A percentile compares a stretch with the other conserved stretches of the same genome.
Conservation (phyloP, 2,113 vertebrate species). For the Lepus americanus region DNA sequence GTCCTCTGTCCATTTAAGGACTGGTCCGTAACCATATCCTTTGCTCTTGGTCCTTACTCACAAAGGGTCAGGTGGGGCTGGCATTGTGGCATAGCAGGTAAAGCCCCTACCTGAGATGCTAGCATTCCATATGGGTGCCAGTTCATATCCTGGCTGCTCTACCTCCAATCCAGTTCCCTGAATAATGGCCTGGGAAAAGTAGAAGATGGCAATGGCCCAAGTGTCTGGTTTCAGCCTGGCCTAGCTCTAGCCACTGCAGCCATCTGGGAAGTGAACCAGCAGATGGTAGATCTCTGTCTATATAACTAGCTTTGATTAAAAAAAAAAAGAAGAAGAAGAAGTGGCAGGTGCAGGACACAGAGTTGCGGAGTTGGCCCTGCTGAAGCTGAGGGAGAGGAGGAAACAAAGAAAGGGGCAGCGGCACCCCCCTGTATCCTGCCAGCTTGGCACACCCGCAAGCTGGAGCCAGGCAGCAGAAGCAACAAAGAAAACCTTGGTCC, state of each 20-base stretch:
- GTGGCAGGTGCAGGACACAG: not conserved
- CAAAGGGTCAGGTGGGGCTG: not conserved
- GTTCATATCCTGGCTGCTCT: no score
- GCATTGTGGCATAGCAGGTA: not conserved
- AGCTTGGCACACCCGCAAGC: not conserved
- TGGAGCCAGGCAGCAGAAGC: not conserved
- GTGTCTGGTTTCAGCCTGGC: no score
- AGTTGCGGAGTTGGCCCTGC: not conserved
- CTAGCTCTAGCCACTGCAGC: no score
- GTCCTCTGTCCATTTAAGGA: not conserved
- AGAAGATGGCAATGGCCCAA: no score
- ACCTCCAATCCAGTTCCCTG: no score
- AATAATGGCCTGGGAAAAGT: no score
- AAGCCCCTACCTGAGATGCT: not conserved
- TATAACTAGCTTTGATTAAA: no score
- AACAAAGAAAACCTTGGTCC: not conserved
- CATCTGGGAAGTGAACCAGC: no score
- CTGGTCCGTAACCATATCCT: not conserved
- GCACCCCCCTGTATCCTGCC: not conserved
- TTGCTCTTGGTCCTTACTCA: constrained; percentile 35
- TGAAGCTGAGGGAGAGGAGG: not conserved
- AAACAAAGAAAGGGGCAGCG: not conserved
- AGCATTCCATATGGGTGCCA: no score
- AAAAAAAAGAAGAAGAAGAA: no score
- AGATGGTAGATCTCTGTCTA: no score